Evolutionary conservation across 2,888 invertebrate species (phyloP), one percentile per base, ranked within the genome.

Genomic region (Nebria salina): DNA sequence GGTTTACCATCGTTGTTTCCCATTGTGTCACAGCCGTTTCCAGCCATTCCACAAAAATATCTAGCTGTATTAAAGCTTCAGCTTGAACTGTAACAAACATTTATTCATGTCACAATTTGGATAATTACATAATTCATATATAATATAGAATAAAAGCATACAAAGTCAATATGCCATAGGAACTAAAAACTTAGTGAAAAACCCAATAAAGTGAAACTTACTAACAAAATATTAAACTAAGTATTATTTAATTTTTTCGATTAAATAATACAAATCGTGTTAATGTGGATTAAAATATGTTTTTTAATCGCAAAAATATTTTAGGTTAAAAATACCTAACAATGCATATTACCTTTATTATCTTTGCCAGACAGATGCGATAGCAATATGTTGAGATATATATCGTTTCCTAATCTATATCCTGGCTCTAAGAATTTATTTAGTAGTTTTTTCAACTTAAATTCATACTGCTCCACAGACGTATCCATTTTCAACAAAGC

Each of bases 311-410:
- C 54, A 54, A 54, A 54, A 54, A 54, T 54, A 54, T 81, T 76
- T 66, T 75, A 81, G 81, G 81, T 81, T 81, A 81, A 43, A 43
- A 64, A n/a, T 54, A 11, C 65, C 54, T n/a, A 75, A 26, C 64
- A 72, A 72, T 25, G 11, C 11, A 72, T 65, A 64, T 87, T 85
- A 91, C 92, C 91, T 86, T 88, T 87, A 86, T 91, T 90, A 84
- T 89, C 88, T 84, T 89, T 89, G 76, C 90, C 90, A 25, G 90
- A 88, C 83, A 94, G 86, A 87, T 93, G 93, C 78, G 91, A 91
- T 83, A 93, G 89, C 72, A 94, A 89, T 84, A 91, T 91, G 86
- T 93, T 93, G 82, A 93, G 91, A 87, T 93, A 93, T 84, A 92
- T 92, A 87, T 90, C 92, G 86, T 93, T 91, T 86, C 91, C 88